Evolutionary conservation across 2,797 vertebrate species (phyloP).

Genomic region (Coracias cyanogaster): DNA sequence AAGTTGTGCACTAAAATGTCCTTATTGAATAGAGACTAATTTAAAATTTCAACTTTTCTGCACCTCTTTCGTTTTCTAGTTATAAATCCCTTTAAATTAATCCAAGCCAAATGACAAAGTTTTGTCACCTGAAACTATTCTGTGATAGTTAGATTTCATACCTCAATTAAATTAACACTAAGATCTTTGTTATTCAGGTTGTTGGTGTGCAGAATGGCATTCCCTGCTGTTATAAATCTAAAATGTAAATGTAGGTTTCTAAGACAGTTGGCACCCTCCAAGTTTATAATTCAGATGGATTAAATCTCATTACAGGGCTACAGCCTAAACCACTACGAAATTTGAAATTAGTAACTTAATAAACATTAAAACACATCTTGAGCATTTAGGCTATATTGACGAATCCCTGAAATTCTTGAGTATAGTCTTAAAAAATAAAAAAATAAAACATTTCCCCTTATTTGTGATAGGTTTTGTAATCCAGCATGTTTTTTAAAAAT

Average conservation of each 20-base stretch:
- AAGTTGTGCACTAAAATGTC: neutral
- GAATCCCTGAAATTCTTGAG: neutral
- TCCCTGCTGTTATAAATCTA: neutral
- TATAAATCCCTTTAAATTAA: neutral
- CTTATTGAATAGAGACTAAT: neutral
- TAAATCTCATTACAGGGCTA: neutral
- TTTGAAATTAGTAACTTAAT: neutral
- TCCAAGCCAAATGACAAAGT: neutral
- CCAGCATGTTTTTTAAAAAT: neutral
- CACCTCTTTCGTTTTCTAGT: neutral
- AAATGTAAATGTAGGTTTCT: neutral
- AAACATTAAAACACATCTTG: neutral
- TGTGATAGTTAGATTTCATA: neutral
- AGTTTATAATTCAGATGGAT: neutral
- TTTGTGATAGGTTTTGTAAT: constrained; percentile 8
- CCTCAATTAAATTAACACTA: neutral
- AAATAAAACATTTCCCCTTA: neutral
- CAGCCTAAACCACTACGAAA: neutral
- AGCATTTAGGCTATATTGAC: neutral
- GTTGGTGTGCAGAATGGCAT: neutral
- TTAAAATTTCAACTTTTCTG: neutral
- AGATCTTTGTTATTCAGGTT: neutral
- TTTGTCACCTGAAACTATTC: neutral
- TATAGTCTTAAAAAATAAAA: neutral
- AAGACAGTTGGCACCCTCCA: neutral